Evolutionary conservation across 2,113 vertebrate genomes (phyloP).

Genomic region (Neotragus moschatus): DNA sequence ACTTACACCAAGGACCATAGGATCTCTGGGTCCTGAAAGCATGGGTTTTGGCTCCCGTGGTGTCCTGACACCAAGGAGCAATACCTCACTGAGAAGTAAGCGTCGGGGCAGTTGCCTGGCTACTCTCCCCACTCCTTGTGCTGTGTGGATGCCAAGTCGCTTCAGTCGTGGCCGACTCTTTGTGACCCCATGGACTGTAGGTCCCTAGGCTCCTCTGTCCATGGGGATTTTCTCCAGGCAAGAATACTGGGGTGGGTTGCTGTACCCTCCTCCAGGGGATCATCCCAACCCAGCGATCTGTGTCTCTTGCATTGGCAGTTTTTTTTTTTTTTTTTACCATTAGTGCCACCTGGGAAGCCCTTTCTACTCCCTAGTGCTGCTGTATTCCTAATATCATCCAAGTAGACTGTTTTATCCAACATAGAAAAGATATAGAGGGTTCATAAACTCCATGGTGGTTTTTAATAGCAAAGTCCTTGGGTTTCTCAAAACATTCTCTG

Average conservation of each 20-base stretch:
- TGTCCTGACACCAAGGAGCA: background rate
- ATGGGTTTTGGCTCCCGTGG: background rate
- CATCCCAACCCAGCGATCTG: background rate
- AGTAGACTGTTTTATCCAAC: background rate
- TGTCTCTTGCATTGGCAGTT: background rate
- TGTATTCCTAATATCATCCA: background rate
- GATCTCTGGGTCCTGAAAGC: background rate
- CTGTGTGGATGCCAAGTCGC: background rate
- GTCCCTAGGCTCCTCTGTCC: background rate
- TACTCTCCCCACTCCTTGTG: background rate
- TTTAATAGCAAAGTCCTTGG: constrained; percentile 37
- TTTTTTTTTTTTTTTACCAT: background rate
- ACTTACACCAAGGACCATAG: background rate
- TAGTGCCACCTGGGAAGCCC: background rate
- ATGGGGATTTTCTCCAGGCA: background rate
- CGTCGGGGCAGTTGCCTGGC: background rate
- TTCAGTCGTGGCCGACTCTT: background rate
- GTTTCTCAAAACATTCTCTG: background rate
- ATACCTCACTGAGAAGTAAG: background rate
- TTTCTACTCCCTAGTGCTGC: background rate
- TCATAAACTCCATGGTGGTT: background rate
- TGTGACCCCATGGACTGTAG: background rate
- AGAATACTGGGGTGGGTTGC: background rate
- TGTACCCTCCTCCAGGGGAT: background rate
- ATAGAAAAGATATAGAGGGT: background rate